Conservation (phyloP, 2,113 vertebrate genomes). For the Rhineura floridana region DNA sequence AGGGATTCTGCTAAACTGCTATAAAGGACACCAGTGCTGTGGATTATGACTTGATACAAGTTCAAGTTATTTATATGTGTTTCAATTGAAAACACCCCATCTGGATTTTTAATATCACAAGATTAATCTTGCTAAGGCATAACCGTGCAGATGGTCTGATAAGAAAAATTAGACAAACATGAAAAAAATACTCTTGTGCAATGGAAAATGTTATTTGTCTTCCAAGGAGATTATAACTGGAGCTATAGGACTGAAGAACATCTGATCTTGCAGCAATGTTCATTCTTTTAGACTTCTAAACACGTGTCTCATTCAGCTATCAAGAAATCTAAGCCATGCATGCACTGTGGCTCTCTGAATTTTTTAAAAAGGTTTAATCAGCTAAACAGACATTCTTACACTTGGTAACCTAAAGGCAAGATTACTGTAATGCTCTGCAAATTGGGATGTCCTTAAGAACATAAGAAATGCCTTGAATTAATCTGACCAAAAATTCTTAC, state of each 20-base stretch:
- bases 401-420: background rate
- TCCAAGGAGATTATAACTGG: conserved; percentile 83
- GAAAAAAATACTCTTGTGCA: conserved; percentile 87
- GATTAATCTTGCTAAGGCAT: conserved; percentile 92
- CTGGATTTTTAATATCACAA: conserved; percentile 85
- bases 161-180: conserved; percentile 93
- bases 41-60: conserved; percentile 86
- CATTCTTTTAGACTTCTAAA: conserved; percentile 34
- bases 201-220: conserved; percentile 89
- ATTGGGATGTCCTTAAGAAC: background rate
- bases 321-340: background rate
- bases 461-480: background rate
- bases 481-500: background rate
- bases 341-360: background rate
- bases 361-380: background rate
- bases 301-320: conserved; percentile 16
- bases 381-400: background rate
- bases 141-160: conserved; percentile 91
- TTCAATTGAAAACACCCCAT: conserved; percentile 82
- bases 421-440: background rate
- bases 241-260: conserved; percentile 79
- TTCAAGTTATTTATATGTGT: conserved; percentile 82
- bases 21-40: conserved; percentile 81
- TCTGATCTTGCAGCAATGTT: conserved; percentile 9
- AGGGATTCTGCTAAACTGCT: conserved; percentile 78